These are phyloP conservation scores for Sceloporus undulatus DNA, from an alignment of 2,113 vertebrate genomes.

Conservation along the genomic window DNA sequence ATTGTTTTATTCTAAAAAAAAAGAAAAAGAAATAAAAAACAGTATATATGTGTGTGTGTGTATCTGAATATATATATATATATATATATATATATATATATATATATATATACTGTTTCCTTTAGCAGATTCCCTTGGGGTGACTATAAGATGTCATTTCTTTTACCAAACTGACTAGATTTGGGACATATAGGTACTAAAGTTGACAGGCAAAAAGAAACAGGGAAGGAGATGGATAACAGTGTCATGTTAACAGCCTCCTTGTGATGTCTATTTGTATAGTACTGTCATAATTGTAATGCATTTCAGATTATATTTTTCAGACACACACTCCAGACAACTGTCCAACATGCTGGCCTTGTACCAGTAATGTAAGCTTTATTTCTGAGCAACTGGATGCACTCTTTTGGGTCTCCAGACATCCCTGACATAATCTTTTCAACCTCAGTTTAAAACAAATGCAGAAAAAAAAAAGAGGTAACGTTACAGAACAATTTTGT, in stretches of 20 bases:
- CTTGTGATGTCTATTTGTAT: conserved; percentile 59
- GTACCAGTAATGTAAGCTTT: neutral
- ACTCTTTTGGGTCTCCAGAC: too few relatives aligned
- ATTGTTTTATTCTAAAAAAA: neutral
- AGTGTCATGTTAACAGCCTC: conserved; percentile 34
- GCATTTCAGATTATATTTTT: conserved; percentile 54
- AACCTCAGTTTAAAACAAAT: fast-evolving
- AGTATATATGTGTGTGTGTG: neutral
- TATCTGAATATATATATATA: too few relatives aligned
- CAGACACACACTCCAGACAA: conserved; percentile 69
- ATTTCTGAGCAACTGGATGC: conserved; percentile 1
- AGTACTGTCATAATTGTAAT: conserved; percentile 60
- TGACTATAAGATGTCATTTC: conserved; percentile 39
- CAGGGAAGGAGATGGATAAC: conserved; percentile 65
- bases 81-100: neutral
- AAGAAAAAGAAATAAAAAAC: neutral
- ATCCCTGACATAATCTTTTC: neutral
- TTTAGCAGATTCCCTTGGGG: conserved; percentile 23
- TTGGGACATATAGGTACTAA: conserved; percentile 53
- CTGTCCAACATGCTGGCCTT: conserved; percentile 35
- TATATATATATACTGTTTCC: neutral
- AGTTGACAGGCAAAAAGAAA: conserved; percentile 64
- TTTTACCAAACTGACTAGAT: conserved; percentile 60
- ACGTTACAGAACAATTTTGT: fast-evolving
- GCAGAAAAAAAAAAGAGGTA: neutral